Evolutionary conservation across 2,888 invertebrate species (phyloP).

Genomic region (Leucania comma): DNA sequence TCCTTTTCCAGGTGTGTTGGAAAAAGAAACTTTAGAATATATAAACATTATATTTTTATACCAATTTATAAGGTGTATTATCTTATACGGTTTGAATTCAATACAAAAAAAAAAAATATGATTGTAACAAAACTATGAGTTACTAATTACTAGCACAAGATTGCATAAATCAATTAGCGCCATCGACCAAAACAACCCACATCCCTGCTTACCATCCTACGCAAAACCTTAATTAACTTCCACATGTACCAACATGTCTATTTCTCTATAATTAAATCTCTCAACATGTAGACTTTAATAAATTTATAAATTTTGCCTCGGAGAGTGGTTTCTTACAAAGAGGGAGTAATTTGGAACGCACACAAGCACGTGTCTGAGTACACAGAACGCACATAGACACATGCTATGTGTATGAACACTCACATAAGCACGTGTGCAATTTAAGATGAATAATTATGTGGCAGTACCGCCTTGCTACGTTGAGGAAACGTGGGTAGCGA

Average conservation of each 20-base stretch:
- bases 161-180: not conserved
- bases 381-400: conserved; percentile 65
- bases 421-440: conserved; percentile 87
- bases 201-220: conserved; percentile 2
- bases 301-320: conserved; percentile 87
- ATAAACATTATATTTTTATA: no score
- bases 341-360: conserved; percentile 81
- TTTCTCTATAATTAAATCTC: conserved; percentile 64
- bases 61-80: no score
- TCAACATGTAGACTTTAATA: conserved; percentile 79
- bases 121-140: no score
- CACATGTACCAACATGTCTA: conserved; percentile 25
- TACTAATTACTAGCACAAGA: not conserved
- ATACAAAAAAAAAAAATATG: no score
- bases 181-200: not conserved
- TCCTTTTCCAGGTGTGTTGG: no score
- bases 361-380: conserved; percentile 58
- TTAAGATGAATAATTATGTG: conserved; percentile 91
- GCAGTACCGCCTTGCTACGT: conserved; percentile 86
- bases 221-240: conserved; percentile 21
- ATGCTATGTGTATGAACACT: conserved; percentile 66
- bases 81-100: no score
- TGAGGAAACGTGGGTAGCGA: conserved; percentile 72
- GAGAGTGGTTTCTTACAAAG: conserved; percentile 84
- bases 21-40: no score